Conservation (phyloP, 2,113 vertebrate species). For the Lophius piscatorius region DNA sequence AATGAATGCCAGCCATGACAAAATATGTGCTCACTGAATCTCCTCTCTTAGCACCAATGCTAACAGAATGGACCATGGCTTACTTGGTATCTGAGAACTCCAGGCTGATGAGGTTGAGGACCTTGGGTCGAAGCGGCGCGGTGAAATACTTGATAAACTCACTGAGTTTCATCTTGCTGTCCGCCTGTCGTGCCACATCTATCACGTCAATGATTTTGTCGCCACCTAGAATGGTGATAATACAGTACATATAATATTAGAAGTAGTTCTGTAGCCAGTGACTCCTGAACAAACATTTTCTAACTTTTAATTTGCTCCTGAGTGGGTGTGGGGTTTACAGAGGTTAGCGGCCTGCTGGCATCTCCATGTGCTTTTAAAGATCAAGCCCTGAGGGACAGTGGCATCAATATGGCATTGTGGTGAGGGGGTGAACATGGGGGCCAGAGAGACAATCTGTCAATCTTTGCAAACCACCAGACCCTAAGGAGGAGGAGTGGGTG, state of each 20-base stretch:
- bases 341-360: slow-evolving; percentile 48
- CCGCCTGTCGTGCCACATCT: slow-evolving; percentile 97
- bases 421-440: slow-evolving; percentile 20
- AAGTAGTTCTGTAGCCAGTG: not conserved
- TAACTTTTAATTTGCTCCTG: slow-evolving; percentile 50
- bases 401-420: slow-evolving; percentile 39
- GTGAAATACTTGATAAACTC: slow-evolving; percentile 96
- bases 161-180: slow-evolving; percentile 98
- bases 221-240: slow-evolving; percentile 81
- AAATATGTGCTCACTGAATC: not conserved
- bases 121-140: slow-evolving; percentile 90
- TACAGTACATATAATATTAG: not conserved
- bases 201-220: slow-evolving; percentile 98
- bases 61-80: slow-evolving; percentile 55
- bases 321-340: slow-evolving; percentile 45
- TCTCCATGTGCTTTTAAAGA: slow-evolving; percentile 52
- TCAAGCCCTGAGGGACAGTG: slow-evolving; percentile 54
- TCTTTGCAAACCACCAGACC: slow-evolving; percentile 50
- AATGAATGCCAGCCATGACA: too few species aligned
- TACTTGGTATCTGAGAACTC: slow-evolving; percentile 99
- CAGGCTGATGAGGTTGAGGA: slow-evolving; percentile 99
- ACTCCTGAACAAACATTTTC: slow-evolving; percentile 5
- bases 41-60: not conserved
- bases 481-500: slow-evolving; percentile 48
- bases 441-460: slow-evolving; percentile 50